phyloP scores from a whole-genome alignment of 2,797 vertebrate species.

The Acanthis flammea region DNA sequence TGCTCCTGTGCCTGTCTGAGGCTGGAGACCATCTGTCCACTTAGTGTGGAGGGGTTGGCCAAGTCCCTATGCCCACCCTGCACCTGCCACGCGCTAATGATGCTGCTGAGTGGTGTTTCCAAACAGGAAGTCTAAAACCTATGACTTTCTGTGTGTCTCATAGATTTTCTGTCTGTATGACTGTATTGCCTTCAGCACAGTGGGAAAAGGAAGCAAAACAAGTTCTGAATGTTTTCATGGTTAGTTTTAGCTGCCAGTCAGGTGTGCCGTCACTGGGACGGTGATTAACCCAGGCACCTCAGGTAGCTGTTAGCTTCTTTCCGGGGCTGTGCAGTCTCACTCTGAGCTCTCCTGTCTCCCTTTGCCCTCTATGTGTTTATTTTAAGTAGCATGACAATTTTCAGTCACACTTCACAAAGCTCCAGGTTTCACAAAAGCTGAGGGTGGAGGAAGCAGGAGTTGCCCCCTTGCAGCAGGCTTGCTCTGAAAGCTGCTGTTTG shows the following conservation, averaged over 20 bases:
- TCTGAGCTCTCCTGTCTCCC: neutral
- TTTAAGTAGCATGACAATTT: neutral
- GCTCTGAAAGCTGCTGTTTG: neutral
- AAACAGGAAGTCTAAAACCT: neutral
- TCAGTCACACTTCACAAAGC: neutral
- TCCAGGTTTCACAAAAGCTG: neutral
- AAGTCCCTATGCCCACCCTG: neutral
- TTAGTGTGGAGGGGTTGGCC: neutral
- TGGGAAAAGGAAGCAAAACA: neutral
- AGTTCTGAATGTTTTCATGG: neutral
- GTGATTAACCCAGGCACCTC: neutral
- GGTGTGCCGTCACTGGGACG: neutral
- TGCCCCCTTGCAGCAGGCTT: neutral
- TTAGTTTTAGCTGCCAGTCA: neutral
- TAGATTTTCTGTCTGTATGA: neutral
- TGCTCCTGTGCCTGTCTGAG: neutral
- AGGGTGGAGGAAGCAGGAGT: neutral
- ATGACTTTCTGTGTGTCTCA: neutral
- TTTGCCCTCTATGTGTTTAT: neutral
- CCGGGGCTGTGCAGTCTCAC: fast-evolving
- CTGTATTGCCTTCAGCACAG: neutral
- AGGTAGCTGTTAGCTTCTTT: neutral
- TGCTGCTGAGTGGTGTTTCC: neutral
- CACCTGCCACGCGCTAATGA: neutral
- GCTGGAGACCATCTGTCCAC: neutral